A percentile compares a stretch with the other conserved stretches of the same genome.
phyloP scores from a whole-genome alignment of 2,888 invertebrate genomes.

The Athalia rosae region DNA sequence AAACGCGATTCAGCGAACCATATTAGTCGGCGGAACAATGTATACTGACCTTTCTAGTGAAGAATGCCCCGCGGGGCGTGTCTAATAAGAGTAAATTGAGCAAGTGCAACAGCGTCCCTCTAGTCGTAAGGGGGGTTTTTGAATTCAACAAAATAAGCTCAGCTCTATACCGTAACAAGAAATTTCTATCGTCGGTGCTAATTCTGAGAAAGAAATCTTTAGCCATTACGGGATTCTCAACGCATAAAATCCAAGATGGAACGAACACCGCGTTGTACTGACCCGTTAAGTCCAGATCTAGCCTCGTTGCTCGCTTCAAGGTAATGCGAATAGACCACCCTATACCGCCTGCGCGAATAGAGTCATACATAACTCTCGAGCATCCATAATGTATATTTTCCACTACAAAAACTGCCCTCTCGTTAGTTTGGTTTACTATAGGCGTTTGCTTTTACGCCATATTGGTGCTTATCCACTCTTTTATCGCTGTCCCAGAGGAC shows the following conservation, averaged over 20 bases:
- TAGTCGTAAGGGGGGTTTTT: slow-evolving; percentile 7
- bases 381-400: slow-evolving; percentile 71
- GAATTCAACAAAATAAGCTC: slow-evolving; percentile 34
- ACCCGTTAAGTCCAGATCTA: slow-evolving; percentile 50
- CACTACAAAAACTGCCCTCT: slow-evolving; percentile 59
- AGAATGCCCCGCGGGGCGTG: slow-evolving; percentile 37
- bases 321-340: slow-evolving; percentile 46
- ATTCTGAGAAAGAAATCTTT: slow-evolving; percentile 70
- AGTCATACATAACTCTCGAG: slow-evolving; percentile 70
- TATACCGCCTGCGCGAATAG: slow-evolving; percentile 57
- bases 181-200: slow-evolving; percentile 56
- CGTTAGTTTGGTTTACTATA: slow-evolving; percentile 41
- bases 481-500: slow-evolving; percentile 34
- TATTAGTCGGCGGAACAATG: slow-evolving; percentile 38
- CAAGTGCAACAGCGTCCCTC: slow-evolving; percentile 23
- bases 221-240: slow-evolving; percentile 67
- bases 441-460: slow-evolving; percentile 27
- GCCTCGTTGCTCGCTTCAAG: slow-evolving; percentile 46
- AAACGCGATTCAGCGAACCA: slow-evolving; percentile 27
- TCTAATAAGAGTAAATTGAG: slow-evolving; percentile 27
- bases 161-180: slow-evolving; percentile 59
- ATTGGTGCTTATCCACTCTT: slow-evolving; percentile 21
- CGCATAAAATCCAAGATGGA: slow-evolving; percentile 61
- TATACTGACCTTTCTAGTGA: slow-evolving; percentile 35
- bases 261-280: slow-evolving; percentile 45